Base-by-base conservation (phyloP, 1,140 invertebrate genomes). In the Drosophila serrata region DNA sequence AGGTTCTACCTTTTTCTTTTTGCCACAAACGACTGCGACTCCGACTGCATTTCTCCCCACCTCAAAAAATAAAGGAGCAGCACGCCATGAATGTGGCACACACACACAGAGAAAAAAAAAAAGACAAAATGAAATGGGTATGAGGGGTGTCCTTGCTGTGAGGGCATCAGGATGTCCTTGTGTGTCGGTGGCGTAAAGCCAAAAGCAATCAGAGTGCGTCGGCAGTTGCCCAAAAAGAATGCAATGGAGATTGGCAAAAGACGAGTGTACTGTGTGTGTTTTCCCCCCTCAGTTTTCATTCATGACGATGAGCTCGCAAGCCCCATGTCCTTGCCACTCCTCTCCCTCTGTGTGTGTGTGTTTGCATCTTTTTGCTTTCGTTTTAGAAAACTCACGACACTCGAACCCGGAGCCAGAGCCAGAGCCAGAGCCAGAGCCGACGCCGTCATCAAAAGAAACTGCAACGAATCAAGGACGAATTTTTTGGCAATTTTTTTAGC, bases 391-490 rank as follows among this genome's bases (percentile, higher is more conserved):
- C 75, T 82, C 75, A 88, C 84, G 84, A 88, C 84, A 88, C 79
- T 88, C 78, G 43, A 57, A 79, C 68, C 40, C 17, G 17, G 9
- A 43, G 17, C 40, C 60, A 51, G 45, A 48, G 22, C 61, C 43
- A 48, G 45, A 27, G 22, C 22, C 45, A 9, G n/a, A n/a, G 24
- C 22, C 37, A 9, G 4, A 45, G 17, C 17, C 13, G 17, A 33
- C 51, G 49, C 35, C 56, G 63, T 29, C 27, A 31, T 60, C 55
- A 91, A 91, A 91, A 91, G 90, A 86, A 91, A 91, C 84, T 91
- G 90, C 90, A 91, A 91, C 90, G 90, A 88, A 85, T 74, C 90
- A 91, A 91, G 90, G 90, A 88, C 90, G 88, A 91, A 91, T 91
- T 91, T 91, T 91, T 91, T 90, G 88, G 90, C 65, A 85, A 65